Evolutionary conservation across 2,113 vertebrate genomes (phyloP), one percentile per base, ranked within the genome.

Genomic region (Pseudolaguvia tuberculata): DNA sequence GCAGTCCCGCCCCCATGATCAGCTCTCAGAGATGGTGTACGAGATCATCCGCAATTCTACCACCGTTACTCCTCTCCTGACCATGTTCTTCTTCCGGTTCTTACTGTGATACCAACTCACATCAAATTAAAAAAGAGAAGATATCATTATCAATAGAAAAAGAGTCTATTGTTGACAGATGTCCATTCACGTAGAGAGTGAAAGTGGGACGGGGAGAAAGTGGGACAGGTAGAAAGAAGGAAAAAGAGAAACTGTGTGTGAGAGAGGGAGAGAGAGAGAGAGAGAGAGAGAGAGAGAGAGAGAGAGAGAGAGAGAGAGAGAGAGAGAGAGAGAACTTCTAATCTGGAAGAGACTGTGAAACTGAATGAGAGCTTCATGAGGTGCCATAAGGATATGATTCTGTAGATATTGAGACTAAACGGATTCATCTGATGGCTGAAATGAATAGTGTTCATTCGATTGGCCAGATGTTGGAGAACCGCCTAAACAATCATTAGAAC

Each of bases 381-480:
- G 23, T 48, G 63, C 31, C 61, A 68, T 61, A 72, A 69, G 77
- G 80, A 76, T 59, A 76, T 72, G 53, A 21, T 50, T 31, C 76
- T 35, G 18, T 45, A 72, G 65, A 72, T 9, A 66, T 58, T 68
- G 13, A 66, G 47, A 72, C 18, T 35, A 59, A 77, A 50, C 73
- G 57, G 23, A 56, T 78, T 63, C 65, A 76, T 62, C n/a, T n/a
- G n/a, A n/a, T n/a, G n/a, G n/a, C 51, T 69, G 45, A 70, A 74
- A 78, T 55, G 57, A 67, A 70, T 66, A 52, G 59, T 58, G 58
- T 73, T 77, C 57, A 77, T 79, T 76, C 66, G 69, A 58, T 74
- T 65, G 70, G 9, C 80, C 80, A 79, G 80, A 77, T 77, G 77
- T 79, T 82, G 73, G 57, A 65, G 23, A 45, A 48, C 51, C n/a